A percentile compares a stretch with the other conserved stretches of the same genome.
Conservation (phyloP, 2,888 invertebrate genomes). For the Epiblema foenella region DNA sequence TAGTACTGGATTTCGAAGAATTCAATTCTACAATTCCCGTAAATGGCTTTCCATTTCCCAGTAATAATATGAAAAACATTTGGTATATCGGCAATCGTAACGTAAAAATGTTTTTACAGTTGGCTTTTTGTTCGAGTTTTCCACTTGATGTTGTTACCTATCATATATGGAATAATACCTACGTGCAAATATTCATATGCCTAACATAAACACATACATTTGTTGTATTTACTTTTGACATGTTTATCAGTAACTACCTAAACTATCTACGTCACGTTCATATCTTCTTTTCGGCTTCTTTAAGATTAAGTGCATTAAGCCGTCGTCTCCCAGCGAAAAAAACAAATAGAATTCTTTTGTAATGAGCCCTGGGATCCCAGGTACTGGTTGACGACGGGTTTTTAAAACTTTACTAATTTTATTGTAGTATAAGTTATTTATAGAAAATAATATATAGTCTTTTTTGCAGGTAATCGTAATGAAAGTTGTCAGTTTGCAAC, state of each 20-base stretch:
- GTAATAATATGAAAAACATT: background rate
- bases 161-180: background rate
- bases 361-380: no score
- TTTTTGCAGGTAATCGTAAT: slow-evolving; percentile 79
- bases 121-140: background rate
- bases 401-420: no score
- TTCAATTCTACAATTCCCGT: background rate
- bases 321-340: no score
- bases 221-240: background rate
- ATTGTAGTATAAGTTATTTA: slow-evolving; percentile 2
- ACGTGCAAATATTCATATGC: background rate
- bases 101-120: background rate
- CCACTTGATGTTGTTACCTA: background rate
- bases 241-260: background rate
- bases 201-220: background rate
- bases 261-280: background rate
- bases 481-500: slow-evolving; percentile 89
- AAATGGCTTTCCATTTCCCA: background rate
- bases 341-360: no score
- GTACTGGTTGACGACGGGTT: no score
- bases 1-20: no score
- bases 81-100: background rate
- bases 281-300: background rate
- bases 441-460: slow-evolving; percentile 44
- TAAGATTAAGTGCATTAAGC: no score